Base-by-base conservation (phyloP, 2,797 vertebrate species). In the Thalassophryne amazonica region DNA sequence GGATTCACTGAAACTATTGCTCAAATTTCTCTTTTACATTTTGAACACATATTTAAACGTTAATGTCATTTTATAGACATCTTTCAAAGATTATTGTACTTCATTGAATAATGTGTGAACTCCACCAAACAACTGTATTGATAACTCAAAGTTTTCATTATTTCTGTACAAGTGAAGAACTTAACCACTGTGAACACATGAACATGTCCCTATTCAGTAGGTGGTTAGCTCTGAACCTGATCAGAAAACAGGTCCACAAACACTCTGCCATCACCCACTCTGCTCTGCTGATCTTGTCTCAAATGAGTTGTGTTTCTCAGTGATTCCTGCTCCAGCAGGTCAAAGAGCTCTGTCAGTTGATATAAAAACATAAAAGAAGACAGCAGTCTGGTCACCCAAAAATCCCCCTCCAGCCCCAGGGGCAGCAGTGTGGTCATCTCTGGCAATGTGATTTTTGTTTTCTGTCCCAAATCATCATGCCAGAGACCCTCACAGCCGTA, bases 381-480 rank as follows among this genome's bases (percentile, higher is more conserved):
- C n/a, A n/a, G n/a, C n/a, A n/a, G n/a, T n/a, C n/a, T n/a, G n/a
- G n/a, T n/a, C n/a, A n/a, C n/a, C n/a, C n/a, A n/a, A n/a, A n/a
- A n/a, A n/a, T 55, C 32, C 18, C 58, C 33, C 28, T 24, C 19
- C 22, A 7, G 39, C 6, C 51, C 41, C 33, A 16, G 32, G 1
- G 38, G 14, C 17, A 29, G 45, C 32, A 13, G 84, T 85, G 94
- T 94, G 93, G 94, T 94, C 96, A 96, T 96, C 94, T 94, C 95
- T 96, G 95, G 94, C 95, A 96, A 96, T 97, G 94, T 97, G 94
- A 97, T 96, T 98, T 96, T 91, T 69, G 18, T 45, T 28, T 47
- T 69, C 34, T 51, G 40, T 58, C 60, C 23, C 59, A 84, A 84
- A 81, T 81, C 78, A 80, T 60, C 65, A 54, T 48, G 60, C 76